Percentiles rank a stretch among this genome's conserved stretches.
Evolutionary conservation across 2,888 invertebrate genomes (phyloP).

Genomic region (Tetramorium bicarinatum): DNA sequence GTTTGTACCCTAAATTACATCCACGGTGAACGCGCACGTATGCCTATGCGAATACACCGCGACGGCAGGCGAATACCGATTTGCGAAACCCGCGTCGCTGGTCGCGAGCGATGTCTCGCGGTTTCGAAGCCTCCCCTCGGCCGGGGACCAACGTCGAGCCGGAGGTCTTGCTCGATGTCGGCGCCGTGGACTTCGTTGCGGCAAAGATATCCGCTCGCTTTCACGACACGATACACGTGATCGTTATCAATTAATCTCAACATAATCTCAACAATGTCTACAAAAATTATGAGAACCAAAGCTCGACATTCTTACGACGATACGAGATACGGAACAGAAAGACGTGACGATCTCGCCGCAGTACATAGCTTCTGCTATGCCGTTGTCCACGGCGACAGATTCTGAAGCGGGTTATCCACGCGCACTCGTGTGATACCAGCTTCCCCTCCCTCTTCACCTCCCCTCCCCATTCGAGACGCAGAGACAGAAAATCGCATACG

Average conservation of each 20-base stretch:
- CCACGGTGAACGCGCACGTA: background rate
- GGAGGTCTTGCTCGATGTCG: background rate
- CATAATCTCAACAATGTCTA: background rate
- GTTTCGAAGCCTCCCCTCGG: background rate
- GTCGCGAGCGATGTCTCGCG: background rate
- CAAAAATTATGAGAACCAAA: background rate
- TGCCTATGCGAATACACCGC: background rate
- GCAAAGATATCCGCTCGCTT: background rate
- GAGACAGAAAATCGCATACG: slow-evolving; percentile 17
- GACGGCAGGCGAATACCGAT: background rate
- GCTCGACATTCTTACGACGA: background rate
- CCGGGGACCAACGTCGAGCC: background rate
- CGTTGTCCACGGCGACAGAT: background rate
- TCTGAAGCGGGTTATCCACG: background rate
- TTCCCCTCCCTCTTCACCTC: background rate
- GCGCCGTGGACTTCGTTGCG: background rate
- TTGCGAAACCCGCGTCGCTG: background rate
- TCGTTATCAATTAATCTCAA: background rate
- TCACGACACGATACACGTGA: background rate
- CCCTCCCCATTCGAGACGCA: background rate
- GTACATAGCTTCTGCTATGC: no score
- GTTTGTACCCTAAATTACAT: slow-evolving; percentile 41
- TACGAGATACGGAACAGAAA: background rate
- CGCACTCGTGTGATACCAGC: background rate
- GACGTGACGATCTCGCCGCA: no score